Evolutionary conservation across 2,888 invertebrate genomes (phyloP).

Genomic region (Hydrotaea cyrtoneurina): DNA sequence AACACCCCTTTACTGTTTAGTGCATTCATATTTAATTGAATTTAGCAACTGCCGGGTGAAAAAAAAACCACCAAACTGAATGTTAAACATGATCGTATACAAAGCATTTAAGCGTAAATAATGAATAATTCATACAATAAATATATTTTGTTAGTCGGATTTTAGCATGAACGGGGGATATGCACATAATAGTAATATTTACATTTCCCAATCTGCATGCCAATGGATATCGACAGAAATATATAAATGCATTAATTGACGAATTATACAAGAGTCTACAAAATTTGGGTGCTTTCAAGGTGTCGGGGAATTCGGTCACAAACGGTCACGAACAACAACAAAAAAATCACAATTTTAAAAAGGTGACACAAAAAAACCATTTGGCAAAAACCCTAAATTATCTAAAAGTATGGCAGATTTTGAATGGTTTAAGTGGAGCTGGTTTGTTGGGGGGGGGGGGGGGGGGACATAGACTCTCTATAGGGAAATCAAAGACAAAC

Average conservation of each 20-base stretch:
- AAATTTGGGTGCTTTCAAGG: not conserved
- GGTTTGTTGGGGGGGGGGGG: too few relatives aligned
- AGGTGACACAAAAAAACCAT: too few relatives aligned
- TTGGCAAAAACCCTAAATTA: too few relatives aligned
- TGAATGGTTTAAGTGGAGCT: too few relatives aligned
- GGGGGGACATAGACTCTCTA: too few relatives aligned
- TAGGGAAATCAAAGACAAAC: too few relatives aligned
- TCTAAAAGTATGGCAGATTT: too few relatives aligned
- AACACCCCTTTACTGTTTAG: not conserved
- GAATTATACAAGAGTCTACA: too few relatives aligned
- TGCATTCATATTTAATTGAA: not conserved
- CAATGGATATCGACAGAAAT: not conserved
- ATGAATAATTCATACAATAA: constrained; percentile 36
- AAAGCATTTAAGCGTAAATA: constrained; percentile 48
- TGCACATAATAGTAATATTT: not conserved
- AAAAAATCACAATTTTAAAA: too few relatives aligned
- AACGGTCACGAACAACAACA: too few relatives aligned
- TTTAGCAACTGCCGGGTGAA: not conserved
- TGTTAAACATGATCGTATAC: constrained; percentile 30
- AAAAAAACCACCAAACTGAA: not conserved
- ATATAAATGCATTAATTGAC: not conserved
- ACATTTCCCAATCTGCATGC: constrained; percentile 21
- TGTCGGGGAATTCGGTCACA: not conserved
- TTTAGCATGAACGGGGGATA: too few relatives aligned
- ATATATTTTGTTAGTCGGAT: too few relatives aligned